Base-by-base conservation (phyloP, 2,113 vertebrate species). In the Vulpes lagopus region DNA sequence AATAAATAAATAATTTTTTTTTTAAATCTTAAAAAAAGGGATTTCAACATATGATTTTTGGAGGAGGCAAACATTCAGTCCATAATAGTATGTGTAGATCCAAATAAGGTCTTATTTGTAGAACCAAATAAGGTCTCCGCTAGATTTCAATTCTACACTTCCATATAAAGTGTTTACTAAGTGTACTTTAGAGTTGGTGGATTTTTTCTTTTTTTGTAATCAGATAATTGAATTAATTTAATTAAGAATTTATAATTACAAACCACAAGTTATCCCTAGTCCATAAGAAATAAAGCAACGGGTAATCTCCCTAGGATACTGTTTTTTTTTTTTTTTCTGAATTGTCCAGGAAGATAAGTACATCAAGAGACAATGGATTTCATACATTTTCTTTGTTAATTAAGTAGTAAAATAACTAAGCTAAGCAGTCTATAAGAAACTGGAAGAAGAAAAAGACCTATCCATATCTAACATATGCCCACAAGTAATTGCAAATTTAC, bases 341-440 rank as follows among this genome's bases (percentile, higher is more conserved):
- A 69, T 79, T 74, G 25, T 83, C 38, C 20, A 74, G 20, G 32
- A 88, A 91, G 64, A 53, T 82, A 76, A 97, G 22, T 62, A 43
- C 30, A 93, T 62, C 49, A 62, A 30, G 8, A 93, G 8, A 64
- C 95, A 97, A 91, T 32, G 65, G 23, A 94, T 27, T 93, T 60
- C 22, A 90, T 35, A 67, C 4, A 51, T 8, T 90, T 25, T 57
- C 27, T 94, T 74, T 94, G 51, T 91, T 53, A 95, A 93, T 22
- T 73, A 85, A 89, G 8, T 67, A 82, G 49, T 35, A 71, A 87
- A 91, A 91, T 17, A 83, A 73, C 3, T 17, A 89, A 94, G 60
- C 11, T 59, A 80, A 95, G 9, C 8, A 59, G 8, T 76, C 35
- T 73, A 0, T 11, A 71, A 87, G 8, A 11, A 94, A 92, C 22